Evolutionary conservation across 2,888 invertebrate genomes (phyloP).

Genomic region (Netelia melanura): DNA sequence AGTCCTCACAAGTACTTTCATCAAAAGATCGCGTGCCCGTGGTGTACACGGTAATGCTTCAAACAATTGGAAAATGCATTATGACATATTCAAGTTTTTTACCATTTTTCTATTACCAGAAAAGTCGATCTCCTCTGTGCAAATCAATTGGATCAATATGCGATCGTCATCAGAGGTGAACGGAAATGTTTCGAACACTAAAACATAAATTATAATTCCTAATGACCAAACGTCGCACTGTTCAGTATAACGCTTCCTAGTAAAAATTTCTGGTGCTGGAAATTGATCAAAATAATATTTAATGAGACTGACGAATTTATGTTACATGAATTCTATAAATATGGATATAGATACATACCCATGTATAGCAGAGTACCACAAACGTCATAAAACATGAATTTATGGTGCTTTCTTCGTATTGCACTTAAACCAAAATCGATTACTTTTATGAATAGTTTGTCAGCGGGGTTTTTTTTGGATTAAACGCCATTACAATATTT

Average conservation of each 20-base stretch:
- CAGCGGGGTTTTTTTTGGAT: conserved; percentile 85
- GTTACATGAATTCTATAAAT: conserved; percentile 80
- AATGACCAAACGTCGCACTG: too few species aligned
- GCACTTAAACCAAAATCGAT: conserved; percentile 87
- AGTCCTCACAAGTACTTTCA: conserved; percentile 85
- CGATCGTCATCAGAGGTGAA: conserved; percentile 80
- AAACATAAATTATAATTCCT: conserved; percentile 87
- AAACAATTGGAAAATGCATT: not conserved
- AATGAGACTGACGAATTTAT: conserved; percentile 82
- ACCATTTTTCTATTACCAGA: conserved; percentile 59
- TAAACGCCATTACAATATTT: conserved; percentile 85
- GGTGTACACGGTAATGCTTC: conserved; percentile 67
- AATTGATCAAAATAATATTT: conserved; percentile 66
- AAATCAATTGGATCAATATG: conserved; percentile 80
- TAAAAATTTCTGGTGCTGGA: conserved; percentile 87
- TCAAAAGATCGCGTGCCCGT: conserved; percentile 84
- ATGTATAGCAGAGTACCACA: conserved; percentile 87
- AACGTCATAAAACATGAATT: conserved; percentile 86
- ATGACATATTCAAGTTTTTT: not conserved
- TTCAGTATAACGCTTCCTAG: conserved; percentile 86
- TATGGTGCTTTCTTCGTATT: conserved; percentile 85
- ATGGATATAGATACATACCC: conserved; percentile 80
- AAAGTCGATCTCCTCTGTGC: conserved; percentile 78
- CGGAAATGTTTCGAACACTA: conserved; percentile 84
- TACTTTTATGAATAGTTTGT: conserved; percentile 86